Evolutionary conservation across 64 coral and sea anemone genomes (phyloP).

Genomic region (Orbicella faveolata): DNA sequence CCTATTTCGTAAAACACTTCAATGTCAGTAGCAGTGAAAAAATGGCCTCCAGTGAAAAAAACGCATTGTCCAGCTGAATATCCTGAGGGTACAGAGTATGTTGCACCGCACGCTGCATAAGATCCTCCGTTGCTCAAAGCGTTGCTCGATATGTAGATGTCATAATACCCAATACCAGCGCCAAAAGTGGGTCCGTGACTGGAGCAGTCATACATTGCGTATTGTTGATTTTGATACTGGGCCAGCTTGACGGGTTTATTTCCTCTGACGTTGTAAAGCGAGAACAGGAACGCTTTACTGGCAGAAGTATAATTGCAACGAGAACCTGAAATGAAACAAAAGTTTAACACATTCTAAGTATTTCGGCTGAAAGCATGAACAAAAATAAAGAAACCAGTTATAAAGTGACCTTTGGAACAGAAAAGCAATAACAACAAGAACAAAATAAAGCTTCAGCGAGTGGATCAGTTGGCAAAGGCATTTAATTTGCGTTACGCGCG

Average conservation of each 20-base stretch:
- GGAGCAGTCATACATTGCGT: neutral
- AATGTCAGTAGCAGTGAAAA: slow-evolving; percentile 1
- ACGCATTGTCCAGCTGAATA: neutral
- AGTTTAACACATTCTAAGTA: no score
- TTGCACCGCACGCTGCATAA: neutral
- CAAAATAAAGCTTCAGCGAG: no score
- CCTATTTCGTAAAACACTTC: slow-evolving; percentile 24
- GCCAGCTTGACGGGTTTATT: slow-evolving; percentile 22
- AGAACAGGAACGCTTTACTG: slow-evolving; percentile 25
- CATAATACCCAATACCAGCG: neutral
- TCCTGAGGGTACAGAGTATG: neutral
- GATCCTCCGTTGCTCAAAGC: neutral
- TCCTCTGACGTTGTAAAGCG: slow-evolving; percentile 1
- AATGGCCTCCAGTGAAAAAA: neutral
- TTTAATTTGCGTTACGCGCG: no score
- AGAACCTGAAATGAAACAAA: slow-evolving; percentile 2
- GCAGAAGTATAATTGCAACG: neutral
- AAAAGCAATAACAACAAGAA: no score
- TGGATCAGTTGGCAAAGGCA: no score
- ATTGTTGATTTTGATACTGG: neutral
- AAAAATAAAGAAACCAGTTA: no score
- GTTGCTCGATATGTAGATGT: neutral
- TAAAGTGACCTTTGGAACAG: no score
- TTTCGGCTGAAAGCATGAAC: no score
- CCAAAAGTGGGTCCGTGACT: slow-evolving; percentile 17